Percentiles rank a stretch among this genome's conserved stretches.
phyloP scores from a whole-genome alignment of 2,113 vertebrate species.

The Empidonax traillii region DNA sequence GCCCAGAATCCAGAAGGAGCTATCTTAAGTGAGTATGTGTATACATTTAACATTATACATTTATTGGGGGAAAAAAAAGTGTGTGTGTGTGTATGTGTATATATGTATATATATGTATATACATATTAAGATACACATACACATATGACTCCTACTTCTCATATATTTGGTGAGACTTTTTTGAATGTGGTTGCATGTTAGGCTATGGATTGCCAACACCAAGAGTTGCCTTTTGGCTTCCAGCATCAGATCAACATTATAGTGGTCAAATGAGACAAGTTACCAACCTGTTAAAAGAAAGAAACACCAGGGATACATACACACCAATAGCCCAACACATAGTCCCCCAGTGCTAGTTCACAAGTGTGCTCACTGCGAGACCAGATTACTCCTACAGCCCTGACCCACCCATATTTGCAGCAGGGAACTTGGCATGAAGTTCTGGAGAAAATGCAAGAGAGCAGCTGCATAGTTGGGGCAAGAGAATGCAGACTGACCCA shows the following conservation, averaged over 20 bases:
- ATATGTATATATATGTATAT: neutral
- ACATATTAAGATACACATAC: too few relatives aligned
- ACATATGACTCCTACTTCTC: neutral
- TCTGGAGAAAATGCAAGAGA: slow-evolving; percentile 81
- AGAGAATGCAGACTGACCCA: slow-evolving; percentile 53
- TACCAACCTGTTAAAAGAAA: neutral
- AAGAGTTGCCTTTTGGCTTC: neutral
- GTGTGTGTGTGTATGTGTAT: too few relatives aligned
- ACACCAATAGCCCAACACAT: neutral
- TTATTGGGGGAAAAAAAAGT: neutral
- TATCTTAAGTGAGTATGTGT: neutral
- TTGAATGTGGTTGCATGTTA: neutral
- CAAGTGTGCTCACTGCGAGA: neutral
- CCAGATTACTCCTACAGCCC: neutral
- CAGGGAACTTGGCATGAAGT: slow-evolving; percentile 79
- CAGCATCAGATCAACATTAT: neutral
- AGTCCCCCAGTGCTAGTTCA: neutral
- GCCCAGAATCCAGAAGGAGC: neutral
- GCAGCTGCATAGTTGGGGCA: slow-evolving; percentile 74
- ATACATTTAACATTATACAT: neutral
- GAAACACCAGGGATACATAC: neutral
- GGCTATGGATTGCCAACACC: neutral
- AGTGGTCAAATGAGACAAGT: neutral
- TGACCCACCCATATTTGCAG: neutral
- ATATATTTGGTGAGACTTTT: neutral